Evolutionary conservation across 2,888 invertebrate species (phyloP).

Genomic region (Anthoptus insignis): DNA sequence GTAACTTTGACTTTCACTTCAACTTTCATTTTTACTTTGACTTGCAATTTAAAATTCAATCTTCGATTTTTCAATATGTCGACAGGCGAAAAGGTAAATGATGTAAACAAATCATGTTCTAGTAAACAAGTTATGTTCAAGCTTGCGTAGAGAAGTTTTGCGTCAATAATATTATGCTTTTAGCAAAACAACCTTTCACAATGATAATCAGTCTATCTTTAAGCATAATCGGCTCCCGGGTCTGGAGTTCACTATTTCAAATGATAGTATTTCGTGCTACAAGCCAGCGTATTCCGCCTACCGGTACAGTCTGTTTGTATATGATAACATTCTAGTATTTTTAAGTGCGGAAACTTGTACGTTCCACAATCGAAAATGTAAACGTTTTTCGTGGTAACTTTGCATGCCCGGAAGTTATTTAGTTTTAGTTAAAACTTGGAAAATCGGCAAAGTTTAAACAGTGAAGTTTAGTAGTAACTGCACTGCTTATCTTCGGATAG

Average conservation of each 20-base stretch:
- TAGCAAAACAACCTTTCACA: too few species aligned
- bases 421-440: not conserved
- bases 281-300: not conserved
- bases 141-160: too few species aligned
- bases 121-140: too few species aligned
- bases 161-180: too few species aligned
- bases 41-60: too few species aligned
- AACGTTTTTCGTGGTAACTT: not conserved
- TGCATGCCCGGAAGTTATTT: not conserved
- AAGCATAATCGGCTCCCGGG: too few species aligned
- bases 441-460: not conserved
- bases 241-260: not conserved
- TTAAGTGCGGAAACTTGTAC: slow-evolving; percentile 16
- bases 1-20: too few species aligned
- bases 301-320: slow-evolving; percentile 23
- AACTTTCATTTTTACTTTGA: too few species aligned
- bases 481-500: not conserved
- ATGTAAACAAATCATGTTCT: too few species aligned
- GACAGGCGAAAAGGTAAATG: too few species aligned
- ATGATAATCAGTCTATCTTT: too few species aligned
- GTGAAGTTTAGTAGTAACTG: not conserved
- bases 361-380: slow-evolving; percentile 6
- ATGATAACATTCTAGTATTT: slow-evolving; percentile 16
- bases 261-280: slow-evolving; percentile 25
- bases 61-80: too few species aligned